phyloP scores from a whole-genome alignment of 1,140 invertebrate species.

The Vanessa atalanta region DNA sequence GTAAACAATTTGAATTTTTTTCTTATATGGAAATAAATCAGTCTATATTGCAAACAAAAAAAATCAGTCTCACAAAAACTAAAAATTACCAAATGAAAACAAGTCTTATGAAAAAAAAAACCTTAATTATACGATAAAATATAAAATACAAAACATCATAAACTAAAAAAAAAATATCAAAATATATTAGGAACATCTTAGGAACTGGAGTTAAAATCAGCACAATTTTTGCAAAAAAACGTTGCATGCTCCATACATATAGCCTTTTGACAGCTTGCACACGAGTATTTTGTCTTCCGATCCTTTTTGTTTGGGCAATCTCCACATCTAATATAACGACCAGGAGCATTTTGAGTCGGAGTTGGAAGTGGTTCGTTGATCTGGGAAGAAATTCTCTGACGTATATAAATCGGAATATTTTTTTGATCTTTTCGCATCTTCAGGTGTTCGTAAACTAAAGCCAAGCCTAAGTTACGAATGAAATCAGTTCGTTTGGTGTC shows the following conservation, averaged over 20 bases:
- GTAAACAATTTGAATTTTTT: too few species aligned
- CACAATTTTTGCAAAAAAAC: constrained; percentile 35
- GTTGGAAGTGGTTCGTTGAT: constrained; percentile 7
- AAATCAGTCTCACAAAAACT: too few species aligned
- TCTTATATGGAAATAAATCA: too few species aligned
- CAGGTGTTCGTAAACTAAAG: constrained; percentile 30
- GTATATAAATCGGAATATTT: constrained; percentile 20
- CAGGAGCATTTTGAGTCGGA: neutral
- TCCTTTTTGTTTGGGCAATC: constrained; percentile 32
- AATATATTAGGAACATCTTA: neutral
- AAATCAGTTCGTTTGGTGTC: constrained; percentile 25
- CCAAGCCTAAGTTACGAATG: constrained; percentile 31
- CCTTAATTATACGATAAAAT: neutral
- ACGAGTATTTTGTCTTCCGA: constrained; percentile 35
- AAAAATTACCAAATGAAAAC: too few species aligned
- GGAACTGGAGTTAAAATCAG: constrained; percentile 21
- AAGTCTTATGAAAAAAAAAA: too few species aligned
- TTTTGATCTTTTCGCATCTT: constrained; percentile 14
- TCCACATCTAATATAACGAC: constrained; percentile 20
- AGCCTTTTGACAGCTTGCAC: constrained; percentile 29
- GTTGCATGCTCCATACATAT: constrained; percentile 39
- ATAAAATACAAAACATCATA: neutral
- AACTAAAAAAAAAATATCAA: neutral
- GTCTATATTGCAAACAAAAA: too few species aligned
- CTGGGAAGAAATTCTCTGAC: constrained; percentile 16